Percentiles rank a stretch among this genome's conserved stretches.
phyloP scores from a whole-genome alignment of 2,797 vertebrate genomes.

The Ispidina picta region DNA sequence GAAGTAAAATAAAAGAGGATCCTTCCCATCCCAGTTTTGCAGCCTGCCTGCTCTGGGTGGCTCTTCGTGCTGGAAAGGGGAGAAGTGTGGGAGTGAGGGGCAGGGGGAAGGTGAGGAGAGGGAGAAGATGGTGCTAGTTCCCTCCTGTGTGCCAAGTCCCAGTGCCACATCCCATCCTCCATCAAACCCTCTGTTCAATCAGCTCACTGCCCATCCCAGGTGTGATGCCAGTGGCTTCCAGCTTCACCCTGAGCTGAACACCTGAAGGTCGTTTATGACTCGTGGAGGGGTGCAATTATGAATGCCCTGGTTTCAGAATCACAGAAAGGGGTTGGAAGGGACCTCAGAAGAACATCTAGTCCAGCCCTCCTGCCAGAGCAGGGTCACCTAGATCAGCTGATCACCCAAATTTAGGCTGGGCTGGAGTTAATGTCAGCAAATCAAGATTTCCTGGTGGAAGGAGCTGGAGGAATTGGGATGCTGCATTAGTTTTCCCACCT shows the following conservation, averaged over 20 bases:
- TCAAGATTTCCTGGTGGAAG: background rate
- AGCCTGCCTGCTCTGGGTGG: no score
- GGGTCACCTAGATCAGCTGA: no score
- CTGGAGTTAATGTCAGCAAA: background rate
- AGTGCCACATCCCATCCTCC: rapidly evolving
- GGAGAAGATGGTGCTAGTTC: no score
- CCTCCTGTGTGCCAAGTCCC: background rate
- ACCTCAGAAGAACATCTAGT: no score
- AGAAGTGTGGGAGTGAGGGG: background rate
- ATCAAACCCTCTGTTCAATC: background rate
- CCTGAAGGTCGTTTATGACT: background rate
- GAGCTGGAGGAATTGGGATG: background rate
- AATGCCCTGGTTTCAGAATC: background rate
- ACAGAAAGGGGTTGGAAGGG: no score
- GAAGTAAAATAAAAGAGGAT: no score
- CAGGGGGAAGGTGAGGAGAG: background rate
- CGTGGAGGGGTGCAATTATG: background rate
- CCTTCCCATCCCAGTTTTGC: no score
- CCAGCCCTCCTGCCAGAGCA: no score
- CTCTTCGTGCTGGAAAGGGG: background rate
- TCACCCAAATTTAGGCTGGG: background rate
- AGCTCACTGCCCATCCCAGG: background rate
- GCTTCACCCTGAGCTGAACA: background rate
- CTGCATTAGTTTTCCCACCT: background rate
- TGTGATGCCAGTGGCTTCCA: background rate